Conservation (phyloP, 2,113 vertebrate genomes). For the Sarotherodon lohbergeri region DNA sequence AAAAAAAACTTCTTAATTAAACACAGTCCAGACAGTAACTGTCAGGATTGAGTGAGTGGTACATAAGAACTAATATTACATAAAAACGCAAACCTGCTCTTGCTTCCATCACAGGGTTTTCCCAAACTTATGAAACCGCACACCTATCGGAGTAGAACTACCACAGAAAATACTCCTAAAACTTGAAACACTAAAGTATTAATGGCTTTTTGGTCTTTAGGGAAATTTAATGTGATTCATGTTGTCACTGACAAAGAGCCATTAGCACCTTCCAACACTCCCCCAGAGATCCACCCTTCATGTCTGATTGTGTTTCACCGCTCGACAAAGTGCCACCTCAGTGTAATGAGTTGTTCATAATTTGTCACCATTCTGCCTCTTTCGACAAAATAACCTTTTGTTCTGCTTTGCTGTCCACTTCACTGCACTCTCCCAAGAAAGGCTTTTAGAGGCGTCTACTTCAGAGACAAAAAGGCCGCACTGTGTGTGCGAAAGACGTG, state of each 20-base stretch:
- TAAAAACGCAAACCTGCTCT: neutral
- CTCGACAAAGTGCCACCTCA: constrained; percentile 38
- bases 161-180: constrained; percentile 9
- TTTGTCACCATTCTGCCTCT: constrained; percentile 46
- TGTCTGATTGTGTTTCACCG: constrained; percentile 46
- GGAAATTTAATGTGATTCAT: constrained; percentile 53
- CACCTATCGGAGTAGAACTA: constrained; percentile 14
- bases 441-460: constrained; percentile 61
- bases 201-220: constrained; percentile 43
- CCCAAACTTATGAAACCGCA: neutral
- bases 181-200: constrained; percentile 33
- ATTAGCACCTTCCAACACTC: constrained; percentile 39
- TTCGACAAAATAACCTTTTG: constrained; percentile 52
- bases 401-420: constrained; percentile 47
- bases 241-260: constrained; percentile 43
- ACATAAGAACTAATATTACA: neutral
- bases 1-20: neutral
- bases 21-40: neutral
- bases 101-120: neutral
- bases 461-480: constrained; percentile 4
- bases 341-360: constrained; percentile 67
- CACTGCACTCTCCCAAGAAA: constrained; percentile 43
- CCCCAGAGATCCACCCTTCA: constrained; percentile 30
- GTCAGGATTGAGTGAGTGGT: neutral
- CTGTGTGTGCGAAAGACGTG: constrained; percentile 23